Percentiles rank a stretch among this genome's conserved stretches.
Evolutionary conservation across 37 sponge, comb jelly and placozoan species (phyloP).

Genomic region (Corticium candelabrum): DNA sequence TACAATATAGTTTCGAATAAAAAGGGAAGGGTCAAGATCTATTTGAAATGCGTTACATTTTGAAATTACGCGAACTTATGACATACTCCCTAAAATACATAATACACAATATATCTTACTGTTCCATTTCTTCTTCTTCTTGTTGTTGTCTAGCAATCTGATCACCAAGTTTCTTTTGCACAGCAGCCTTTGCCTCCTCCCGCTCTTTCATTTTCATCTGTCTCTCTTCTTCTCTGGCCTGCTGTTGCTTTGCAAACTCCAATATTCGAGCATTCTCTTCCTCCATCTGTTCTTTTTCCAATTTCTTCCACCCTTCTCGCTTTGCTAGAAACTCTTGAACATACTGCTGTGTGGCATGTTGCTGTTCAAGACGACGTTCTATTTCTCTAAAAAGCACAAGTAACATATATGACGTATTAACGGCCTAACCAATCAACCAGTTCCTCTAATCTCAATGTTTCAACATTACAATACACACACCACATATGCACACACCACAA

Average conservation of each 20-base stretch:
- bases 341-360: constrained; percentile 71
- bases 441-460: too few relatives aligned
- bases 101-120: constrained; percentile 18
- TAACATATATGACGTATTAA: background rate
- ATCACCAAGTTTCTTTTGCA: constrained; percentile 41
- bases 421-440: too few relatives aligned
- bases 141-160: constrained; percentile 27
- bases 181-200: constrained; percentile 65
- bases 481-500: background rate
- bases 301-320: constrained; percentile 86
- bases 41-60: too few relatives aligned
- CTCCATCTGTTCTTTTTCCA: constrained; percentile 74
- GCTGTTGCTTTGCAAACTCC: constrained; percentile 77
- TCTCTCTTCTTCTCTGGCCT: constrained; percentile 65
- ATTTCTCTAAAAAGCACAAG: constrained; percentile 42
- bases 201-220: constrained; percentile 39
- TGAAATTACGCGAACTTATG: too few relatives aligned
- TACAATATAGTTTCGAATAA: too few relatives aligned
- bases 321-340: constrained; percentile 75
- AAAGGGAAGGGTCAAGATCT: too few relatives aligned
- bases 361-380: constrained; percentile 66
- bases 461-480: background rate
- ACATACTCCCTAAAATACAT: too few relatives aligned
- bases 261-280: constrained; percentile 87
- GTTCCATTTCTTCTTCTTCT: constrained; percentile 75